Percentiles rank a stretch among this genome's conserved stretches.
phyloP scores from a whole-genome alignment of 2,888 invertebrate species.

The Tromatobia lineatoria region DNA sequence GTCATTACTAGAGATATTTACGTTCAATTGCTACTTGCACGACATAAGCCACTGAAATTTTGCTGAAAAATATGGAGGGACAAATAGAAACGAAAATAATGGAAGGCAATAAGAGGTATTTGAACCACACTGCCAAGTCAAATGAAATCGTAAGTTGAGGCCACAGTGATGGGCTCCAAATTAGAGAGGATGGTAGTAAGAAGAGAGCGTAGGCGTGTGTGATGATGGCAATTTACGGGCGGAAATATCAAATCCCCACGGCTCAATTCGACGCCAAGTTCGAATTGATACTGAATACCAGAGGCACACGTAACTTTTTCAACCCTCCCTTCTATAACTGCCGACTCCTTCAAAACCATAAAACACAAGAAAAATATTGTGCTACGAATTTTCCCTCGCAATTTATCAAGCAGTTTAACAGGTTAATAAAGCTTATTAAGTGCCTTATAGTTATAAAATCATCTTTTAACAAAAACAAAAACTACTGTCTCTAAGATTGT shows the following conservation, averaged over 20 bases:
- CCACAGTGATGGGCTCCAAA: not conserved
- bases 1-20: too few relatives aligned
- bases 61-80: too few relatives aligned
- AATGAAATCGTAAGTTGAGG: not conserved
- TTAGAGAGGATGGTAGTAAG: not conserved
- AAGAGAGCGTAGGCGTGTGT: not conserved
- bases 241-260: slow-evolving; percentile 21
- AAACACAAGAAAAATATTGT: not conserved
- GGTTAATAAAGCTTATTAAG: not conserved
- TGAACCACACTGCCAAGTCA: not conserved
- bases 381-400: not conserved
- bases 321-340: not conserved
- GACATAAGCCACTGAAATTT: too few relatives aligned
- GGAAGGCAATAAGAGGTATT: not conserved
- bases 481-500: too few relatives aligned
- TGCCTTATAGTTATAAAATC: too few relatives aligned
- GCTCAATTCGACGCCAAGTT: slow-evolving; percentile 13
- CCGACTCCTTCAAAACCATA: not conserved
- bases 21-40: too few relatives aligned
- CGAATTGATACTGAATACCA: slow-evolving; percentile 9
- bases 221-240: slow-evolving; percentile 20
- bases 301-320: slow-evolving; percentile 2
- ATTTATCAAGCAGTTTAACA: slow-evolving; percentile 17
- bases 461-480: too few relatives aligned
- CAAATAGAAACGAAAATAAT: too few relatives aligned